Percentiles rank a stretch among this genome's conserved stretches.
These are phyloP conservation scores for Tortricodes alternella DNA, from an alignment of 2,888 invertebrate species.

Conservation along the genomic window DNA sequence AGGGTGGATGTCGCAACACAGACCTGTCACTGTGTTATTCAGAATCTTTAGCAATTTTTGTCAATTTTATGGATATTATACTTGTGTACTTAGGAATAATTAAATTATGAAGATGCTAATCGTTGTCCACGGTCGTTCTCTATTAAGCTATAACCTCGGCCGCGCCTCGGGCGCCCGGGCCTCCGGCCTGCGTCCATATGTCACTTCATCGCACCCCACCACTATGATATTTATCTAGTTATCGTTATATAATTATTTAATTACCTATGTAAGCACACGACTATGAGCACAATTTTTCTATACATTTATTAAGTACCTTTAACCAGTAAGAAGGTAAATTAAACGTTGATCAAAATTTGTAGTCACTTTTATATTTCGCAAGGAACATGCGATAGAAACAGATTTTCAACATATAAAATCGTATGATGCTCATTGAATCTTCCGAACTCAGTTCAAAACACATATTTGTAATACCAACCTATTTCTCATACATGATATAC, in stretches of 20 bases:
- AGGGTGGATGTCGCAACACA: constrained; percentile 23
- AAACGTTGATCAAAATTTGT: constrained; percentile 44
- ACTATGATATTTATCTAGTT: constrained; percentile 56
- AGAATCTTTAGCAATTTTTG: constrained; percentile 68
- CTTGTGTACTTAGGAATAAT: constrained; percentile 60
- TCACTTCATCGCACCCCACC: constrained; percentile 57
- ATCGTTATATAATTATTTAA: constrained; percentile 50
- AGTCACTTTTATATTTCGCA: constrained; percentile 57
- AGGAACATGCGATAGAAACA: constrained; percentile 47
- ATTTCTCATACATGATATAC: constrained; percentile 52
- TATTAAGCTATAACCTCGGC: constrained; percentile 10
- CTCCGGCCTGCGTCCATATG: constrained; percentile 41
- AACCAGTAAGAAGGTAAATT: constrained; percentile 51
- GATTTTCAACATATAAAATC: constrained; percentile 47
- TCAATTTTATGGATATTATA: constrained; percentile 69
- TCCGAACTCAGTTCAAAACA: constrained; percentile 63
- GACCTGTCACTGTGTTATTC: constrained; percentile 39
- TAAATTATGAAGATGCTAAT: constrained; percentile 54
- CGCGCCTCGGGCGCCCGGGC: constrained; percentile 30
- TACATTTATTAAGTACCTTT: constrained; percentile 59
- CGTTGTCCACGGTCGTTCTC: constrained; percentile 51
- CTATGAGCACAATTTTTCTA: constrained; percentile 65
- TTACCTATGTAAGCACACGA: constrained; percentile 55
- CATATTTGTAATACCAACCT: constrained; percentile 44
- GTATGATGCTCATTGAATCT: constrained; percentile 64